Evolutionary conservation across 2,797 vertebrate genomes (phyloP).

Genomic region (Clarias laeviceps): DNA sequence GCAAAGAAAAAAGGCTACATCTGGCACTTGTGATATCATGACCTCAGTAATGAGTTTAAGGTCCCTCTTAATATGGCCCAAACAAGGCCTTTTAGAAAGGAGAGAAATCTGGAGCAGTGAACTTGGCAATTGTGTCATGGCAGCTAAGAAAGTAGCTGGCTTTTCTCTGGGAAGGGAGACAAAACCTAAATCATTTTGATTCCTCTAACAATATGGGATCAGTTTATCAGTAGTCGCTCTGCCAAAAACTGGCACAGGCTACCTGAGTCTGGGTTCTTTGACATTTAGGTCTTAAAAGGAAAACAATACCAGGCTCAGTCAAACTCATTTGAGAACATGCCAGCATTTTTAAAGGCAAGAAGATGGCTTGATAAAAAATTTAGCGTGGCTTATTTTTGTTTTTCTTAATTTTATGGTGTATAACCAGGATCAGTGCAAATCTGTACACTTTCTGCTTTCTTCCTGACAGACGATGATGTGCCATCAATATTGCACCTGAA

Average conservation of each 20-base stretch:
- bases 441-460: not conserved
- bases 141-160: slow-evolving; percentile 13
- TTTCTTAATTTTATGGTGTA: slow-evolving; percentile 2
- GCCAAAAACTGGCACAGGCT: not conserved
- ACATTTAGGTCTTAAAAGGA: slow-evolving; percentile 32
- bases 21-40: not conserved
- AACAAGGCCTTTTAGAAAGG: not conserved
- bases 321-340: not conserved
- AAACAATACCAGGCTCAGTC: not conserved
- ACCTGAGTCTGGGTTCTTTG: not conserved
- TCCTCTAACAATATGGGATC: slow-evolving; percentile 29
- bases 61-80: slow-evolving; percentile 34
- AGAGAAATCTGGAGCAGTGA: not conserved
- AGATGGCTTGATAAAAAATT: slow-evolving; percentile 7
- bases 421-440: not conserved
- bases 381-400: not conserved
- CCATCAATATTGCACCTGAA: slow-evolving; percentile 11
- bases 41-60: slow-evolving; percentile 51
- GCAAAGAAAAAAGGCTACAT: too few relatives aligned
- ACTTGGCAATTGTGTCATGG: not conserved
- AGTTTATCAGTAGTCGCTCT: slow-evolving; percentile 8
- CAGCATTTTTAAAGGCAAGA: not conserved
- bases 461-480: not conserved
- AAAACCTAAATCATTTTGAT: slow-evolving; percentile 11
- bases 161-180: slow-evolving; percentile 12